Percentiles rank a stretch among this genome's conserved stretches.
phyloP scores from a whole-genome alignment of 2,797 vertebrate species.

The Phoeniculus purpureus region DNA sequence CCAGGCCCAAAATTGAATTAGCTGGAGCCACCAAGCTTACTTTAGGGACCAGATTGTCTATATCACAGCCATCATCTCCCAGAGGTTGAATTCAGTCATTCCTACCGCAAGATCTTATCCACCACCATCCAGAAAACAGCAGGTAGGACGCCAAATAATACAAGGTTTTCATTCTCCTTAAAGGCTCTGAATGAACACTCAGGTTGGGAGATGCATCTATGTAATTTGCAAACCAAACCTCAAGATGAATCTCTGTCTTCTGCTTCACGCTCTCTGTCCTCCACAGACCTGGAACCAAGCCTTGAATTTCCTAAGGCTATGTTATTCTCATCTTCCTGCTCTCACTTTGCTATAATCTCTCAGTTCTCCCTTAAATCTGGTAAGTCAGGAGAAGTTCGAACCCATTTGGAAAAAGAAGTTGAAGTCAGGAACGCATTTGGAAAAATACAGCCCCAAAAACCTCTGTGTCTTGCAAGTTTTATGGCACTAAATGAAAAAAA shows the following conservation, averaged over 20 bases:
- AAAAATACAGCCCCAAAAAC: neutral
- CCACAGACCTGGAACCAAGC: neutral
- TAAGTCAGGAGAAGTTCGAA: neutral
- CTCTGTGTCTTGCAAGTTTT: neutral
- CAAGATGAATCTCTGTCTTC: neutral
- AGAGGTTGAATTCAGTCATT: neutral
- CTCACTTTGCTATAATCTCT: neutral
- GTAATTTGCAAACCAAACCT: neutral
- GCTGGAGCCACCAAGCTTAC: slow-evolving; percentile 28
- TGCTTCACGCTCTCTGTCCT: neutral
- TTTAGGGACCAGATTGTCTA: slow-evolving; percentile 23
- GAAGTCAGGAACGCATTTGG: neutral
- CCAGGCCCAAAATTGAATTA: slow-evolving; percentile 17
- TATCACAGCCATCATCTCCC: slow-evolving; percentile 11
- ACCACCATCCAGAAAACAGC: neutral
- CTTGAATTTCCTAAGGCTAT: neutral
- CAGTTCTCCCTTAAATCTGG: neutral
- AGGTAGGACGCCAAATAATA: neutral
- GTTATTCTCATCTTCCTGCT: neutral
- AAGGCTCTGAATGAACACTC: neutral
- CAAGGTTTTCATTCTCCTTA: neutral
- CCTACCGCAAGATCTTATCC: slow-evolving; percentile 4
- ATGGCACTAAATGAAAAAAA: neutral
- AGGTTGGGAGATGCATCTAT: neutral
- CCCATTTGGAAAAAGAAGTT: neutral